phyloP scores from a whole-genome alignment of 2,888 invertebrate species.

The Philonicus albiceps region DNA sequence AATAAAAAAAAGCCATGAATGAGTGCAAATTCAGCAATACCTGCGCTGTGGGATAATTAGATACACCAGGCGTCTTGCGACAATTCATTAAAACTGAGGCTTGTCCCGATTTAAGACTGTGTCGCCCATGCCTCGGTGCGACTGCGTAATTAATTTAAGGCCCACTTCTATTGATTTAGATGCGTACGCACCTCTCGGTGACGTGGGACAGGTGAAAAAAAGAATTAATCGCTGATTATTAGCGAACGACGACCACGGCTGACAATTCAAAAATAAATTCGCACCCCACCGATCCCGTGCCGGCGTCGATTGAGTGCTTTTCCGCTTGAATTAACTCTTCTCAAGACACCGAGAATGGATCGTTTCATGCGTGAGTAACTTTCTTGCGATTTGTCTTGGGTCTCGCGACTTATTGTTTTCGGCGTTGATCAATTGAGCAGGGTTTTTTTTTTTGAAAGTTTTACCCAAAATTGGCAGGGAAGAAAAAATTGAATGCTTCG shows the following conservation, averaged over 20 bases:
- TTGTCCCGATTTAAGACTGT: conserved; percentile 2
- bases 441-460: background rate
- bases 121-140: background rate
- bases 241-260: background rate
- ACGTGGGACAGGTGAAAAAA: background rate
- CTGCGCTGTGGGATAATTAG: background rate
- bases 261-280: conserved; percentile 4
- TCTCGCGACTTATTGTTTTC: background rate
- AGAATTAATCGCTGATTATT: background rate
- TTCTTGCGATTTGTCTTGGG: background rate
- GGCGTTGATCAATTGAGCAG: background rate
- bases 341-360: background rate
- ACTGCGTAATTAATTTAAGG: background rate
- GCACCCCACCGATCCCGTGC: background rate
- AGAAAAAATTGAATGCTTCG: background rate
- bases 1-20: background rate
- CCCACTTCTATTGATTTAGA: conserved; percentile 9
- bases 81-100: conserved; percentile 6
- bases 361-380: conserved; percentile 27
- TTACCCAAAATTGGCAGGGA: background rate
- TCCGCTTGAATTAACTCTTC: conserved; percentile 9
- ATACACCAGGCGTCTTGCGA: background rate
- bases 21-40: background rate
- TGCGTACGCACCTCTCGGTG: background rate
- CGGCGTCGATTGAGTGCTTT: background rate